These are phyloP conservation scores for Actinostola sp. DNA, from an alignment of 92 coral and sea anemone genomes.

Conservation along the genomic window DNA sequence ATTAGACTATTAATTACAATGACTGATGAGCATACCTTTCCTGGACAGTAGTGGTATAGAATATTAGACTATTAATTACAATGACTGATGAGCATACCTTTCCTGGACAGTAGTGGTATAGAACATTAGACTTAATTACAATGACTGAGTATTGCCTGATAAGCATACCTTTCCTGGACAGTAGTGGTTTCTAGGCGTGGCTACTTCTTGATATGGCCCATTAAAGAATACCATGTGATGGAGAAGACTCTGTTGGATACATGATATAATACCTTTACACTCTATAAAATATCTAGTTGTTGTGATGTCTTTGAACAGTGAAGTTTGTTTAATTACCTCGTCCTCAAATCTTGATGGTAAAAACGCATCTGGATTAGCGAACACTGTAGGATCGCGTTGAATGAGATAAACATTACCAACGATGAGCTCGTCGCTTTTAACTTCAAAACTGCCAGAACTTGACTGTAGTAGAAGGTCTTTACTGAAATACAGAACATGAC, in stretches of 20 bases:
- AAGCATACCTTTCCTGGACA: constrained; percentile 82
- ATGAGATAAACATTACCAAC: constrained; percentile 74
- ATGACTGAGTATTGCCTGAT: neutral
- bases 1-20: no score
- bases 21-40: no score
- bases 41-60: no score
- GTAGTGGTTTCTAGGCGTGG: constrained; percentile 69
- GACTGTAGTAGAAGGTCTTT: constrained; percentile 65
- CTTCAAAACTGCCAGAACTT: constrained; percentile 45
- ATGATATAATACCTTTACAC: neutral
- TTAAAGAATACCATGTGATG: constrained; percentile 58
- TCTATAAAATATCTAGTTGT: neutral
- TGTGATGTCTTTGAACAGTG: neutral
- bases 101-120: no score
- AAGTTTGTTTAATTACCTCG: constrained; percentile 31
- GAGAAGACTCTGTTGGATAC: constrained; percentile 50
- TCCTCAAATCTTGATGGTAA: constrained; percentile 76
- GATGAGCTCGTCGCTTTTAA: constrained; percentile 56
- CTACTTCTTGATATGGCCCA: constrained; percentile 57
- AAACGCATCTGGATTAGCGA: constrained; percentile 65
- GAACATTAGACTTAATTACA: neutral
- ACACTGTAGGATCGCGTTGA: constrained; percentile 70
- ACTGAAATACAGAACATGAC: constrained; percentile 36
- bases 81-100: no score
- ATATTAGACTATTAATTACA: no score